Evolutionary conservation across 2,113 vertebrate genomes (phyloP).

Genomic region (Cichladusa arquata): DNA sequence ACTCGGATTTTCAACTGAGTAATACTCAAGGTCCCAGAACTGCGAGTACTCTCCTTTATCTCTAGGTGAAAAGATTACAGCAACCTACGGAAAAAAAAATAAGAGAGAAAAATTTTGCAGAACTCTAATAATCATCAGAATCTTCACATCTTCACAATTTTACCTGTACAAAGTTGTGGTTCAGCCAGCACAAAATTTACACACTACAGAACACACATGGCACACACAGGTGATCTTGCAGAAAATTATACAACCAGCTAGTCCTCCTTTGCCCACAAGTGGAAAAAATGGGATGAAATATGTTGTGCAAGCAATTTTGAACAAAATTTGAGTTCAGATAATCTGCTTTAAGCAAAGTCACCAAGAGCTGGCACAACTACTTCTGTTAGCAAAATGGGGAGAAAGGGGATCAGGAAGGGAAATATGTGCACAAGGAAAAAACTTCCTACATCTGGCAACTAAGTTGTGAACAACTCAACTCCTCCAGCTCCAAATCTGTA

Average conservation of each 20-base stretch:
- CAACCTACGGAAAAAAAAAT: conserved; percentile 73
- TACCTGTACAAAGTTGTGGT: not conserved
- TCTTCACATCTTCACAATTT: not conserved
- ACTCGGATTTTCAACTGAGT: conserved; percentile 81
- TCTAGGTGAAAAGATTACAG: conserved; percentile 86
- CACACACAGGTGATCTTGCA: not conserved
- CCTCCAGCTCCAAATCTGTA: not conserved
- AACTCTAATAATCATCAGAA: not conserved
- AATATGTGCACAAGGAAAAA: not conserved
- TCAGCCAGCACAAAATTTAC: not conserved
- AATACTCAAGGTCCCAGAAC: conserved; percentile 94
- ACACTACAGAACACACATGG: not conserved
- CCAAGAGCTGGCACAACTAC: not conserved
- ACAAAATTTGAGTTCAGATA: not conserved
- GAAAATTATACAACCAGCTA: not conserved
- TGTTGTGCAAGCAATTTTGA: not conserved
- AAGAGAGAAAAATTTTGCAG: not conserved
- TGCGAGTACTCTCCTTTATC: conserved; percentile 88
- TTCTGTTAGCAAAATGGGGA: not conserved
- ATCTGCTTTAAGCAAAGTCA: not conserved
- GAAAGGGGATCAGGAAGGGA: not conserved
- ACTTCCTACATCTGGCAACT: not conserved
- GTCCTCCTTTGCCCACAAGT: not conserved
- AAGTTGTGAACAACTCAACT: not conserved
- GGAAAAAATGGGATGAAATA: not conserved